Conservation (phyloP, 2,888 invertebrate species). For the Leptopilina drosophilae region DNA sequence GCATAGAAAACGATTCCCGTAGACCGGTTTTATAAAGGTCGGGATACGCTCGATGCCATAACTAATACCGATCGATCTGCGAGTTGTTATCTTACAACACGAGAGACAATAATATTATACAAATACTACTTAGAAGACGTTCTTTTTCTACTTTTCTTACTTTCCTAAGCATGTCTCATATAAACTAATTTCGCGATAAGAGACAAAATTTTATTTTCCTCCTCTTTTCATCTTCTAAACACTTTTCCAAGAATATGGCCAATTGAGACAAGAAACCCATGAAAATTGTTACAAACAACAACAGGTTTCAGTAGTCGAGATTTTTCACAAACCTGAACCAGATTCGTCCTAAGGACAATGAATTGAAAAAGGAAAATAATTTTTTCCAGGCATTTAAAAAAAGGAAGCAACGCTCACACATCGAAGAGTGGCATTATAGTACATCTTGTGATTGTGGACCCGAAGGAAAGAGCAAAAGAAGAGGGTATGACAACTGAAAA, state of each 20-base stretch:
- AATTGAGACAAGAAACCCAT: too few species aligned
- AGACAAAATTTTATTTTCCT: too few species aligned
- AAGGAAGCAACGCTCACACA: too few species aligned
- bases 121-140: background rate
- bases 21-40: constrained; percentile 54
- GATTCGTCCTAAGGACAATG: too few species aligned
- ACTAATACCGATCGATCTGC: constrained; percentile 42
- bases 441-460: background rate
- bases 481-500: constrained; percentile 14
- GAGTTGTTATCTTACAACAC: constrained; percentile 25
- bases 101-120: background rate
- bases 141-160: background rate
- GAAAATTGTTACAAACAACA: too few species aligned
- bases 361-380: too few species aligned
- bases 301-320: too few species aligned
- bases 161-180: background rate
- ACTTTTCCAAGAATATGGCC: too few species aligned
- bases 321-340: too few species aligned
- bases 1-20: constrained; percentile 6
- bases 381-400: too few species aligned
- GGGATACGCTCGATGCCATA: constrained; percentile 52
- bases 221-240: too few species aligned
- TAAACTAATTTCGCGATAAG: too few species aligned
- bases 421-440: background rate
- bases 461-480: constrained; percentile 1